Evolutionary conservation across 2,888 invertebrate species (phyloP).

Genomic region (Pemphredon lugubris): DNA sequence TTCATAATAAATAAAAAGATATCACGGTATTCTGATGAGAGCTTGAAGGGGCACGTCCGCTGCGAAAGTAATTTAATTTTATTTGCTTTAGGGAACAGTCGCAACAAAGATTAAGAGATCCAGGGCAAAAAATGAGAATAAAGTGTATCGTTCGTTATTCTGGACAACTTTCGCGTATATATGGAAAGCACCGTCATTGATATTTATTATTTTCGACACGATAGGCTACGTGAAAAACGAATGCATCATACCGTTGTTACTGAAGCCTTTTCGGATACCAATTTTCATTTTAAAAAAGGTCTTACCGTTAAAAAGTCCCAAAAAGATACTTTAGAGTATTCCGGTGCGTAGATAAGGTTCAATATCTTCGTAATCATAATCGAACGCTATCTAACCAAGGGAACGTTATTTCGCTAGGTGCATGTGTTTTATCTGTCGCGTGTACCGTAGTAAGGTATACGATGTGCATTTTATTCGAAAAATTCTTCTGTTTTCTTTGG

Average conservation of each 20-base stretch:
- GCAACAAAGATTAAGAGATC: constrained; percentile 68
- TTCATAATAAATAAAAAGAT: neutral
- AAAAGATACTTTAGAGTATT: constrained; percentile 54
- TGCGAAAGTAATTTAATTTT: constrained; percentile 68
- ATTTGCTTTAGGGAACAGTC: constrained; percentile 75
- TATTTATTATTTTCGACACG: constrained; percentile 63
- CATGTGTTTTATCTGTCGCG: neutral
- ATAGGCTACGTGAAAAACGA: constrained; percentile 66
- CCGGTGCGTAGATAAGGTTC: neutral
- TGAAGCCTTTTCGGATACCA: constrained; percentile 70
- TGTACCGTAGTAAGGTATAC: neutral
- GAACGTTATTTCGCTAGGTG: neutral
- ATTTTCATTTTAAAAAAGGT: constrained; percentile 67
- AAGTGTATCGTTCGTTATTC: constrained; percentile 67
- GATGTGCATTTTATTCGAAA: no score
- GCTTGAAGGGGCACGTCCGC: no score
- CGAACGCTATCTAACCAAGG: neutral
- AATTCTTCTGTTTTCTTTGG: no score
- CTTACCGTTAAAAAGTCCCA: constrained; percentile 54
- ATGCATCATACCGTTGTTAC: constrained; percentile 64
- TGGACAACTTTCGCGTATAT: constrained; percentile 72
- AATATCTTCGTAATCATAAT: neutral
- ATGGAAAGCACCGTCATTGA: constrained; percentile 71
- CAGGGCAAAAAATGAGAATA: constrained; percentile 67
- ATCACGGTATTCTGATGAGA: neutral